A percentile compares a stretch with the other conserved stretches of the same genome.
Conservation (phyloP, 2,888 invertebrate species). For the Clepsis dumicolana region DNA sequence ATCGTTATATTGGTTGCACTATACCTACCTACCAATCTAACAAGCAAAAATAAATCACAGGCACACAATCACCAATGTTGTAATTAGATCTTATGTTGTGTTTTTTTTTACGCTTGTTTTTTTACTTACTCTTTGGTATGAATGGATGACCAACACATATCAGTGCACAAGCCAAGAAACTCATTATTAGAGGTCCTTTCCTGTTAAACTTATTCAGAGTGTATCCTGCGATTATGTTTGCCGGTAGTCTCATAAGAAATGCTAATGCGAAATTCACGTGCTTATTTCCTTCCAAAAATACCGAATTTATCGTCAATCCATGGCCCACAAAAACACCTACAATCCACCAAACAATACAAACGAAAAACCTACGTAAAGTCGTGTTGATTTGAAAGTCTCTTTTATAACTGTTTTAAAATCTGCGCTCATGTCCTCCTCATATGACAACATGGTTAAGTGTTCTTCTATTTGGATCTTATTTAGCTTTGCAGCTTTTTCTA, state of each 20-base stretch:
- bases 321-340: constrained; percentile 92
- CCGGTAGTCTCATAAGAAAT: constrained; percentile 85
- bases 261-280: constrained; percentile 90
- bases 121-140: constrained; percentile 80
- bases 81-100: too few species aligned
- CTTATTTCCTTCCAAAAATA: constrained; percentile 90
- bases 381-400: constrained; percentile 66
- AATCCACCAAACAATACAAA: constrained; percentile 79
- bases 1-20: too few species aligned
- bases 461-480: constrained; percentile 68
- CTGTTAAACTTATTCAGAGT: constrained; percentile 84
- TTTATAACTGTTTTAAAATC: constrained; percentile 58
- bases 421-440: constrained; percentile 56
- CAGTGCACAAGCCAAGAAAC: constrained; percentile 84
- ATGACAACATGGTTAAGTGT: constrained; percentile 57
- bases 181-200: constrained; percentile 82
- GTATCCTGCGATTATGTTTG: constrained; percentile 81
- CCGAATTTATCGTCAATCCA: constrained; percentile 91
- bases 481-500: constrained; percentile 86
- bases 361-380: constrained; percentile 67
- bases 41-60: too few species aligned
- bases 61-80: too few species aligned
- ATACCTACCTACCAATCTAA: too few species aligned
- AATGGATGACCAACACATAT: constrained; percentile 87
- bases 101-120: too few species aligned